Conservation (phyloP, 2,888 invertebrate genomes). For the Deroplatys truncata region DNA sequence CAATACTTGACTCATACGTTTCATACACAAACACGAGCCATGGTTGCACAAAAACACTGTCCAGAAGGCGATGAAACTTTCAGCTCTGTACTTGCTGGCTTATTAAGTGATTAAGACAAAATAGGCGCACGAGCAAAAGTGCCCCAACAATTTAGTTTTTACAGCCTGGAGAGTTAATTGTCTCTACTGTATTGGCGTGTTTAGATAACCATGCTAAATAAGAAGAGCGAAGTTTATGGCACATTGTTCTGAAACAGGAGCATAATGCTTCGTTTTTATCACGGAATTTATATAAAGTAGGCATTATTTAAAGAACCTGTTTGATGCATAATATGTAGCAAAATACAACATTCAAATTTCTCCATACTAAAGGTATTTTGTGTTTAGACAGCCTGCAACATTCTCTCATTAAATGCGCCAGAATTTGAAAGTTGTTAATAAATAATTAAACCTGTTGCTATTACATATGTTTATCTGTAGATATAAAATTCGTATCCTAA, state of each 20-base stretch:
- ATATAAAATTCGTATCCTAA: too few relatives aligned
- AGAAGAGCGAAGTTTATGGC: neutral
- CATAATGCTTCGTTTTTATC: neutral
- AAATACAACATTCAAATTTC: too few relatives aligned
- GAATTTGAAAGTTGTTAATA: too few relatives aligned
- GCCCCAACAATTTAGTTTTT: neutral
- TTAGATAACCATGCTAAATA: neutral
- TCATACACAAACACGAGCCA: too few relatives aligned
- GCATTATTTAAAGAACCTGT: neutral
- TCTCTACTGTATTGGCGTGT: neutral
- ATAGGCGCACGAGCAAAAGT: neutral
- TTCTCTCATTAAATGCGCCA: too few relatives aligned
- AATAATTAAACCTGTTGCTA: too few relatives aligned
- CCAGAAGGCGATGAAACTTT: neutral
- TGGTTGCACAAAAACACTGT: neutral
- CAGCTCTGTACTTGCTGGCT: neutral
- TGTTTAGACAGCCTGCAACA: too few relatives aligned
- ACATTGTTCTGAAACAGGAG: neutral
- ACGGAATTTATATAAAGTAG: neutral
- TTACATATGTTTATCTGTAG: too few relatives aligned
- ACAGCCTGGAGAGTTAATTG: neutral
- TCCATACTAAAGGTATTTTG: too few relatives aligned
- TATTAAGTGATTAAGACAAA: neutral
- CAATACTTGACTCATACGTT: too few relatives aligned
- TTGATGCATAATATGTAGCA: too few relatives aligned